Percentiles rank a stretch among this genome's conserved stretches.
Conservation (phyloP, 2,888 invertebrate species). For the Clitarchus hookeri region DNA sequence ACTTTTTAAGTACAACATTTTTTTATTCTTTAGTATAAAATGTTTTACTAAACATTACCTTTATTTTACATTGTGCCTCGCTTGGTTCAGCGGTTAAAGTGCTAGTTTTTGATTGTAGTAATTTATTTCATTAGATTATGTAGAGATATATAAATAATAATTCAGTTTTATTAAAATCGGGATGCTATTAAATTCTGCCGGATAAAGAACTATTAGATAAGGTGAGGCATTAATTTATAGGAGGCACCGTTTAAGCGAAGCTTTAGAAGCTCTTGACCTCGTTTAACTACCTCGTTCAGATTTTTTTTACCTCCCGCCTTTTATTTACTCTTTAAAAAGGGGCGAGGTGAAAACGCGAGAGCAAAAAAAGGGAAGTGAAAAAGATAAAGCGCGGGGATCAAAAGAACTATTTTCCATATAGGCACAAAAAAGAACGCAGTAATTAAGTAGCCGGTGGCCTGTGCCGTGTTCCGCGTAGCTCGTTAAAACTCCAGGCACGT, state of each 20-base stretch:
- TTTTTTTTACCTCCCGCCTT: not conserved
- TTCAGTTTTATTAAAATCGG: not conserved
- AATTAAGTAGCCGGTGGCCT: slow-evolving; percentile 8
- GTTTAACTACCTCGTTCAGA: not conserved
- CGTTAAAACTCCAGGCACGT: slow-evolving; percentile 14
- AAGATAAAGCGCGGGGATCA: not conserved
- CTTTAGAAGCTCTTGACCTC: slow-evolving; percentile 9
- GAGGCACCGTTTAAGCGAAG: not conserved
- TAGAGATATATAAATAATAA: too few species aligned
- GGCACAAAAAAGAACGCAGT: not conserved
- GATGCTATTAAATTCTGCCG: too few species aligned
- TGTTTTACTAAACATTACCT: too few species aligned
- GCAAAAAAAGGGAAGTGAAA: not conserved
- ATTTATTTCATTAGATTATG: too few species aligned
- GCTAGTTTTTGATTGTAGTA: too few species aligned
- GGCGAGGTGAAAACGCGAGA: not conserved
- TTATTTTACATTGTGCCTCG: too few species aligned
- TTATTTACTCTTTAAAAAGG: slow-evolving; percentile 9
- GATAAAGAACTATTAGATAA: not conserved
- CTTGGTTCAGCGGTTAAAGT: too few species aligned
- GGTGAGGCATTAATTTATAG: not conserved
- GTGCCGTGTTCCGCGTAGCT: not conserved
- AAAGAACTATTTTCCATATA: slow-evolving; percentile 14
- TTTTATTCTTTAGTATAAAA: too few species aligned
- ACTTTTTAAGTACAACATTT: too few species aligned